phyloP scores from a whole-genome alignment of 2,797 vertebrate genomes.

The Sardinella longiceps region DNA sequence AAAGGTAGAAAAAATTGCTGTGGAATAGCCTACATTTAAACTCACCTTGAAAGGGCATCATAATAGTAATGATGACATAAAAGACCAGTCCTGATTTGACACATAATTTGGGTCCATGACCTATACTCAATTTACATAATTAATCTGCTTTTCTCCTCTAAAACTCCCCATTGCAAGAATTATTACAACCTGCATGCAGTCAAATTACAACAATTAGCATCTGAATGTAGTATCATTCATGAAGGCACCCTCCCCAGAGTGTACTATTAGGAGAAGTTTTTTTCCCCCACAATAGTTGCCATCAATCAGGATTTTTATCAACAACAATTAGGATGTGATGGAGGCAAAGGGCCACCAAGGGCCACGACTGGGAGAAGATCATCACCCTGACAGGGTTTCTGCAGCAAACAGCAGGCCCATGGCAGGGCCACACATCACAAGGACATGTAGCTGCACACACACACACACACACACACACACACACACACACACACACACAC shows the following conservation, averaged over 20 bases:
- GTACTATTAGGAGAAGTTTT: background rate
- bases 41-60: background rate
- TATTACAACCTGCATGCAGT: background rate
- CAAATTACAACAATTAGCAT: background rate
- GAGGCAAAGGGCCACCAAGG: background rate
- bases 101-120: background rate
- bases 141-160: background rate
- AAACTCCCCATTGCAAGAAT: constrained; percentile 2
- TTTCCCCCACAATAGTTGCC: background rate
- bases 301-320: constrained; percentile 6
- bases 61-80: background rate
- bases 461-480: constrained; percentile 7
- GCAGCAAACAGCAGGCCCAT: background rate
- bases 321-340: background rate
- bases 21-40: background rate
- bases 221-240: background rate
- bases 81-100: background rate
- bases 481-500: background rate
- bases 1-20: background rate
- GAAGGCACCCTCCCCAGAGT: background rate
- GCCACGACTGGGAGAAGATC: background rate
- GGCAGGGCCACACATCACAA: background rate
- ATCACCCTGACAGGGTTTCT: background rate
- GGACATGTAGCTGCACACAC: background rate
- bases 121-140: background rate